phyloP scores from a whole-genome alignment of 2,888 invertebrate genomes.

The Spisula solida region DNA sequence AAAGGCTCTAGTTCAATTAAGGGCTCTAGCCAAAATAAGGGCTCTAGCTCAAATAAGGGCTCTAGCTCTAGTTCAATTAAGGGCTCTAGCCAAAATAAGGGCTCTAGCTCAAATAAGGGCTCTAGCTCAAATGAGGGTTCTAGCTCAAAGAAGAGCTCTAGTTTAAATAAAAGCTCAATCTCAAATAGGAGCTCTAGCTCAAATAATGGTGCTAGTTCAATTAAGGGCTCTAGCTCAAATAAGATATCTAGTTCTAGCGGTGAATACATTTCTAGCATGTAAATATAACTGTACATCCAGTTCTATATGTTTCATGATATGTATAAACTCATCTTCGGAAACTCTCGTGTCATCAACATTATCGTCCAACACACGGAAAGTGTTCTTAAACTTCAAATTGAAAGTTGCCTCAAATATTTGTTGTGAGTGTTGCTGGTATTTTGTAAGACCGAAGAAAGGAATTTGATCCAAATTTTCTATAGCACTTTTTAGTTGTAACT shows the following conservation, averaged over 20 bases:
- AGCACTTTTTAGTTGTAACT: conserved; percentile 54
- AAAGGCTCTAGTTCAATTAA: no score
- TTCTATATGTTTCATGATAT: conserved; percentile 64
- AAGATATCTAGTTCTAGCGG: conserved; percentile 17
- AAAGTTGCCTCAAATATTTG: conserved; percentile 67
- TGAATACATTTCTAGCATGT: conserved; percentile 62
- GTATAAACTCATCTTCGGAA: conserved; percentile 60
- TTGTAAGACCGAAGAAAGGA: conserved; percentile 65
- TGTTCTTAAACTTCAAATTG: conserved; percentile 56
- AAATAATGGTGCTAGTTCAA: neutral
- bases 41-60: neutral
- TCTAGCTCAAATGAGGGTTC: no score
- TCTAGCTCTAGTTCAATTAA: neutral
- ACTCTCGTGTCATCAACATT: conserved; percentile 50
- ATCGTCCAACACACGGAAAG: conserved; percentile 50
- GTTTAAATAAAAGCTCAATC: no score
- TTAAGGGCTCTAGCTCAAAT: neutral
- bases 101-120: neutral
- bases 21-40: neutral
- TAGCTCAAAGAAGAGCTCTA: no score
- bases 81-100: neutral
- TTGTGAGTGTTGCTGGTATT: conserved; percentile 57
- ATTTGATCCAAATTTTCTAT: conserved; percentile 56
- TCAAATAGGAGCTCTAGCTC: neutral
- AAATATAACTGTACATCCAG: conserved; percentile 67